Conservation (phyloP, 2,888 invertebrate species). For the Spodoptera littoralis region DNA sequence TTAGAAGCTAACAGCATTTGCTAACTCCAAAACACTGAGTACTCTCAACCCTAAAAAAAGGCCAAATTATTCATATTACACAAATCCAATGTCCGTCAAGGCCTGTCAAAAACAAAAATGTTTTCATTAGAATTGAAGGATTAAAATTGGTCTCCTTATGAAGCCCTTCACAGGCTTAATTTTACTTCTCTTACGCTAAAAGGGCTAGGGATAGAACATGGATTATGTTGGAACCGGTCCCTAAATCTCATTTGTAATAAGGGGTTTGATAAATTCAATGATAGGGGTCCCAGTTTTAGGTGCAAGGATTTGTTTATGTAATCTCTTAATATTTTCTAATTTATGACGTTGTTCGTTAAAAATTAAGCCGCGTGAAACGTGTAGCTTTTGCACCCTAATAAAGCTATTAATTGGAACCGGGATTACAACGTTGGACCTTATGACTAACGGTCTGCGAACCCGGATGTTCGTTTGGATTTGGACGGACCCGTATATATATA, state of each 20-base stretch:
- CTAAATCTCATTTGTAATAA: constrained; percentile 59
- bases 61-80: constrained; percentile 13
- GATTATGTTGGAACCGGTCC: constrained; percentile 54
- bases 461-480: constrained; percentile 31
- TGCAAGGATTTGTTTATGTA: constrained; percentile 46
- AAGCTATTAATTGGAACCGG: constrained; percentile 46
- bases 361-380: constrained; percentile 36
- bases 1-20: too few relatives aligned
- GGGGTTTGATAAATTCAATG: constrained; percentile 58
- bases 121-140: constrained; percentile 46
- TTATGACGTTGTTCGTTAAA: constrained; percentile 40
- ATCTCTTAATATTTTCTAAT: constrained; percentile 51
- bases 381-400: constrained; percentile 34
- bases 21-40: too few relatives aligned
- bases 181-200: constrained; percentile 51
- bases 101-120: constrained; percentile 37
- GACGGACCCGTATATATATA: background rate
- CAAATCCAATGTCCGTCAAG: constrained; percentile 21
- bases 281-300: constrained; percentile 50
- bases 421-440: constrained; percentile 33
- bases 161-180: constrained; percentile 48
- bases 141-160: constrained; percentile 54
- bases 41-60: background rate
- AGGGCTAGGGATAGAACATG: constrained; percentile 45
- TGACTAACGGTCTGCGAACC: constrained; percentile 26